Percentiles rank a stretch among this genome's conserved stretches.
These are phyloP conservation scores for Ectropis crepuscularia DNA, from an alignment of 2,888 invertebrate species.

Conservation along the genomic window DNA sequence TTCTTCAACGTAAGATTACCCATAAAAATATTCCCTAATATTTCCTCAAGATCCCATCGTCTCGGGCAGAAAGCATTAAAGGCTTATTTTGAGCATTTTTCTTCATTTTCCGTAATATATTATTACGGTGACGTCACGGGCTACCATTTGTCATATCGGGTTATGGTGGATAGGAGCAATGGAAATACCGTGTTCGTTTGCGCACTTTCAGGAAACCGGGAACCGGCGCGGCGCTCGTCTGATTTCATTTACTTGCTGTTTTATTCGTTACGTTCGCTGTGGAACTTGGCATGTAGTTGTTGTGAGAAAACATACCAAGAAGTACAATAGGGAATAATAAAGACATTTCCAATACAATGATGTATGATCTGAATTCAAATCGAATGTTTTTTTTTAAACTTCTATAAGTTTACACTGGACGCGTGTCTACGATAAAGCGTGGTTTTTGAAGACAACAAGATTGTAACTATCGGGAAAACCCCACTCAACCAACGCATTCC, in stretches of 20 bases:
- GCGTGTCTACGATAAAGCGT: too few species aligned
- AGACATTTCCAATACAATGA: too few species aligned
- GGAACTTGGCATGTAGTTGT: too few species aligned
- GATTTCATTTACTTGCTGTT: slow-evolving; percentile 12
- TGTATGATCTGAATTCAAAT: too few species aligned
- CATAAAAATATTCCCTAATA: slow-evolving; percentile 34
- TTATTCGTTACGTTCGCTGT: too few species aligned
- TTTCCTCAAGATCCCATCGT: slow-evolving; percentile 33
- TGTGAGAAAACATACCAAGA: too few species aligned
- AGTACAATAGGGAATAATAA: too few species aligned
- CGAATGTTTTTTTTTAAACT: too few species aligned
- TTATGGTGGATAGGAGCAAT: slow-evolving; percentile 43
- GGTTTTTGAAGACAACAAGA: too few species aligned
- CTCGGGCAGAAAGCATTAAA: slow-evolving; percentile 52
- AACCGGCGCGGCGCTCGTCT: not conserved
- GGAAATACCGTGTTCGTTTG: slow-evolving; percentile 28
- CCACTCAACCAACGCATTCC: too few species aligned
- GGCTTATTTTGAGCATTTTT: slow-evolving; percentile 60
- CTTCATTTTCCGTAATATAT: slow-evolving; percentile 64
- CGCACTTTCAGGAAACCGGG: not conserved
- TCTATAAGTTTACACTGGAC: too few species aligned
- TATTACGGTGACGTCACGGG: slow-evolving; percentile 57
- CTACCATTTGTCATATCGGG: slow-evolving; percentile 62
- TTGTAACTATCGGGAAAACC: too few species aligned
- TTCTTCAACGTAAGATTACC: slow-evolving; percentile 30